Evolutionary conservation across 2,113 vertebrate species (phyloP).

Genomic region (Gallinago jamesoni): DNA sequence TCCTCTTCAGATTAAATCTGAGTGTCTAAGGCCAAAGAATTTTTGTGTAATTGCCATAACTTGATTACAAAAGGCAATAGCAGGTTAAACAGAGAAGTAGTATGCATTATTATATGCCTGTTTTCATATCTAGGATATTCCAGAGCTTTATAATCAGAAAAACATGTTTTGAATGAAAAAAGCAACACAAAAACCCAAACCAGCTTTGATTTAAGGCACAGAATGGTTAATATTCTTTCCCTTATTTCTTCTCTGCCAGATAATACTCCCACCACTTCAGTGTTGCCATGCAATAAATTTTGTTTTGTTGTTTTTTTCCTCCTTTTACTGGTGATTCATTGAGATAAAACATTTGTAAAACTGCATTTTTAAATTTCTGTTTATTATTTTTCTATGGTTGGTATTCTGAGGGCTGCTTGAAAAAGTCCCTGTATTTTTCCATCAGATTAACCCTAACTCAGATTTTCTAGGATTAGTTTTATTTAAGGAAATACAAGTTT

Average conservation of each 20-base stretch:
- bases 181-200: background rate
- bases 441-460: background rate
- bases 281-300: constrained; percentile 22
- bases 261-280: constrained; percentile 1
- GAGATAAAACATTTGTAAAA: background rate
- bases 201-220: background rate
- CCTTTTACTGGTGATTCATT: constrained; percentile 29
- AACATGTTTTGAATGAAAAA: background rate
- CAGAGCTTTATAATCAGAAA: background rate
- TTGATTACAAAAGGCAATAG: background rate
- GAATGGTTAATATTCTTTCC: background rate
- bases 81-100: background rate
- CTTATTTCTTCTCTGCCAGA: background rate
- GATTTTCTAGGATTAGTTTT: background rate
- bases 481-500: background rate
- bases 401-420: background rate
- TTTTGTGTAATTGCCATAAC: background rate
- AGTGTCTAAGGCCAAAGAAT: background rate
- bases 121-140: background rate
- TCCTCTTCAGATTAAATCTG: background rate
- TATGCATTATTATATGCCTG: background rate
- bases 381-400: background rate
- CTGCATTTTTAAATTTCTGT: background rate
- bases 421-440: background rate
- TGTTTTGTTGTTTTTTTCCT: background rate